Percentiles rank a stretch among this genome's conserved stretches.
These are phyloP conservation scores for Caradrina clavipalpis DNA, from an alignment of 2,888 invertebrate genomes.

Conservation along the genomic window DNA sequence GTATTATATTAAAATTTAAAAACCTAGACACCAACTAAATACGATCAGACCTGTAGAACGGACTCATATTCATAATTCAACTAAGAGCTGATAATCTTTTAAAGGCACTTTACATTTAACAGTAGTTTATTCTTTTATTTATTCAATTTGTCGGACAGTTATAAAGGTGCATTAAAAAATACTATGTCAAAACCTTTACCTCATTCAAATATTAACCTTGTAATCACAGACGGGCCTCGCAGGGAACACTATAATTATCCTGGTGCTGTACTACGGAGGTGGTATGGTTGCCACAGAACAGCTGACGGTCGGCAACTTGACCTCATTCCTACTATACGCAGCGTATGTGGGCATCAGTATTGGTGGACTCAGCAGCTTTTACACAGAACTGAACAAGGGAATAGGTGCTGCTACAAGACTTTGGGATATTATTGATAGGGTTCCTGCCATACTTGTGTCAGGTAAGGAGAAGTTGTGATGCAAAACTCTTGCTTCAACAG, in stretches of 20 bases:
- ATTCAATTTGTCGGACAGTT: too few species aligned
- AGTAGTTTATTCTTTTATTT: too few species aligned
- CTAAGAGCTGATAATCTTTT: too few species aligned
- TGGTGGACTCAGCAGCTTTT: conserved; percentile 97
- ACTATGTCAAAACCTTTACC: not conserved
- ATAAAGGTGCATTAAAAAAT: not conserved
- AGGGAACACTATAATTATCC: conserved; percentile 97
- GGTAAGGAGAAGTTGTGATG: conserved; percentile 85
- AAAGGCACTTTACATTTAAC: too few species aligned
- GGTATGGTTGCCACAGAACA: conserved; percentile 95
- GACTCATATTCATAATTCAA: too few species aligned
- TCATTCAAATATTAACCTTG: conserved; percentile 23
- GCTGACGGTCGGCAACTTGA: conserved; percentile 96
- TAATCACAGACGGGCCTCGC: conserved; percentile 94
- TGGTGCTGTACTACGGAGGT: conserved; percentile 98
- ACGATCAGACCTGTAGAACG: too few species aligned
- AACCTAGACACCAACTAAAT: too few species aligned
- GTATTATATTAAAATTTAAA: too few species aligned
- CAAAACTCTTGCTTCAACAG: too few species aligned
- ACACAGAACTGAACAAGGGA: conserved; percentile 98
- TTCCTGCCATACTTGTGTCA: conserved; percentile 94
- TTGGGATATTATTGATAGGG: conserved; percentile 96
- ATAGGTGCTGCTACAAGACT: conserved; percentile 97
- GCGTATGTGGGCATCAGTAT: conserved; percentile 98
- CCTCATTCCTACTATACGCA: conserved; percentile 98